Evolutionary conservation across 2,797 vertebrate species (phyloP).

Genomic region (Discoglossus pictus): DNA sequence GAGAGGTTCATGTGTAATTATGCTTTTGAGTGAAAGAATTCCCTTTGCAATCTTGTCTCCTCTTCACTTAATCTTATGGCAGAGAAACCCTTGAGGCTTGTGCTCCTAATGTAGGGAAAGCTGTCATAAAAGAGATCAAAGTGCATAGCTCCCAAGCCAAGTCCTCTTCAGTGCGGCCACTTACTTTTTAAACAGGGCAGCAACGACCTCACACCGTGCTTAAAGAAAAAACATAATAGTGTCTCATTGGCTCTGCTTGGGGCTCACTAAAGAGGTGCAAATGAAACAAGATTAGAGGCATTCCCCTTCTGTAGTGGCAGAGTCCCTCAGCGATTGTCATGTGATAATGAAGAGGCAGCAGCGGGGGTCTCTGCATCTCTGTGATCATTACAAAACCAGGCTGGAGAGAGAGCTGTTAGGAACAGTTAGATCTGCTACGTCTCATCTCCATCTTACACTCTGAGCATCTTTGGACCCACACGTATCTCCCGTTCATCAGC

Average conservation of each 20-base stretch:
- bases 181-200: neutral
- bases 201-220: slow-evolving; percentile 43
- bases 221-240: slow-evolving; percentile 14
- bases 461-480: neutral
- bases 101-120: slow-evolving; percentile 24
- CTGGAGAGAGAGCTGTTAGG: slow-evolving; percentile 54
- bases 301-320: slow-evolving; percentile 44
- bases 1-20: neutral
- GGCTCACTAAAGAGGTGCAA: slow-evolving; percentile 53
- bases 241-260: slow-evolving; percentile 55
- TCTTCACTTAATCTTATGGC: slow-evolving; percentile 29
- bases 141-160: slow-evolving; percentile 38
- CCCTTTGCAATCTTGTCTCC: slow-evolving; percentile 17
- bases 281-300: slow-evolving; percentile 53
- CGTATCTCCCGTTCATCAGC: slow-evolving; percentile 9
- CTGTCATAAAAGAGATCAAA: slow-evolving; percentile 41
- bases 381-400: slow-evolving; percentile 83
- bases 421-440: slow-evolving; percentile 11
- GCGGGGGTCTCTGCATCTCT: slow-evolving; percentile 77
- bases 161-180: slow-evolving; percentile 18
- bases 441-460: slow-evolving; percentile 29
- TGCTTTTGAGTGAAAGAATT: slow-evolving; percentile 14
- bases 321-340: slow-evolving; percentile 79
- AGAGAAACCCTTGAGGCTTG: slow-evolving; percentile 30
- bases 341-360: slow-evolving; percentile 82